Evolutionary conservation across 2,113 vertebrate genomes (phyloP), one percentile per base, ranked within the genome.

Genomic region (Rana temporaria): DNA sequence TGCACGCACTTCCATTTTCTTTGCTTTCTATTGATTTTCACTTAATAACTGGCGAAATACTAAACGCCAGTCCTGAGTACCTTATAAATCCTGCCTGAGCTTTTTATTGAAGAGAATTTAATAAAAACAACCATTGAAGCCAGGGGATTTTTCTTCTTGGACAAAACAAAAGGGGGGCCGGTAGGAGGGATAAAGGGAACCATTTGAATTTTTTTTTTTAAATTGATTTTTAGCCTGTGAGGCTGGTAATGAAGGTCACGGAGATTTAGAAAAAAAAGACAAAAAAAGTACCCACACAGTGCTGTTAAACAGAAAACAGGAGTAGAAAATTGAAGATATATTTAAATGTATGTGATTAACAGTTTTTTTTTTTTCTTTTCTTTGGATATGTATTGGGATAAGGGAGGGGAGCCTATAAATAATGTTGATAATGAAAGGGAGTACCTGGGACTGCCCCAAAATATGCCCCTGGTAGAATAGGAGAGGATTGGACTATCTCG

Each of bases 11-110:
- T 98, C 97, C 97, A 99, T 98, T 99, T 99, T 98, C 97, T 98
- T 98, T 96, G 97, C 96, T 99, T 98, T 98, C 96, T 98, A 99
- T 99, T 98, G 98, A 99, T 99, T 99, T 99, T 99, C 97, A 98
- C 97, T 99, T 99, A 99, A 99, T 99, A 99, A 99, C 96, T 93
- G 95, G 95, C 94, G 95, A 98, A 98, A 99, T 98, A 98, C 98
- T 98, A 99, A 99, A 99, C 95, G 97, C 96, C 96, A 90, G 88
- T 91, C 94, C 96, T 99, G 97, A 99, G 97, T 98, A 98, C 97
- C 96, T 98, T 98, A 99, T 99, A 99, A 99, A 99, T 99, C 97
- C 97, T 97, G 97, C 95, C 97, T 98, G 97, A 97, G 97, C 96
- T 97, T 98, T 98, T 99, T 99, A 99, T 99, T 99, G 97, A 98